Evolutionary conservation across 1,140 invertebrate genomes (phyloP), one percentile per base, ranked within the genome.

Genomic region (Drosophila rhopaloa): DNA sequence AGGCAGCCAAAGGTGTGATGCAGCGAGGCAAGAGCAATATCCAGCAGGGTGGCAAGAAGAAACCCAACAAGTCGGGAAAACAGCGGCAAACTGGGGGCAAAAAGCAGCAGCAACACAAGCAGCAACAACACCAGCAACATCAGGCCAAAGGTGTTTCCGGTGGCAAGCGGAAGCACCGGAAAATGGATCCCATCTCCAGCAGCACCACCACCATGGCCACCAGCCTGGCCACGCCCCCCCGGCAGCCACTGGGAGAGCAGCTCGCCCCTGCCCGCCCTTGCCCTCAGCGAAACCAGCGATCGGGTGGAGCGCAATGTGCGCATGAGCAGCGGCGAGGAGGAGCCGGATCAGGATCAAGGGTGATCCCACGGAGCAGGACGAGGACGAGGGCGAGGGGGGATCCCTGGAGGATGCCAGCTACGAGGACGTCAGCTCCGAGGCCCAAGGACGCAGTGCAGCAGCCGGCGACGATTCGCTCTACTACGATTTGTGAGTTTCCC

Each of bases 401-500:
- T 91, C 75, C 43, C 62, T 76, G 56, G 84, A 88, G 62, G 82
- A 79, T 38, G 62, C 32, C 51, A 86, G 82, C 60, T 88, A 88
- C 43, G 83, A 86, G 72, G 79, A 86, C 35, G 63, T 51, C n/a
- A 65, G 63, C 19, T 51, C 47, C 32, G 81, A 85, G 62, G 77
- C 56, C 6, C 67, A 75, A 40, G 72, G 72, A 61, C 77, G 74
- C 46, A 60, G 81, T 57, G 59, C 71, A 1, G 81, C 61, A n/a
- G 60, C 71, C 16, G 74, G 74, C 44, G 91, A 91, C 37, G 91
- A 92, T 68, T 90, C 81, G 66, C 53, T 78, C 27, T 91, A 92
- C 75, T 91, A 92, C 74, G 91, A 92, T 92, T 81, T 76, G 91
- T 92, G 89, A 92, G 91, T 92, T 79, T 84, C 41, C 27, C 74